Percentiles rank a stretch among this genome's conserved stretches.
These are phyloP conservation scores for Clarias batrachus DNA, from an alignment of 2,113 vertebrate genomes.

Conservation along the genomic window DNA sequence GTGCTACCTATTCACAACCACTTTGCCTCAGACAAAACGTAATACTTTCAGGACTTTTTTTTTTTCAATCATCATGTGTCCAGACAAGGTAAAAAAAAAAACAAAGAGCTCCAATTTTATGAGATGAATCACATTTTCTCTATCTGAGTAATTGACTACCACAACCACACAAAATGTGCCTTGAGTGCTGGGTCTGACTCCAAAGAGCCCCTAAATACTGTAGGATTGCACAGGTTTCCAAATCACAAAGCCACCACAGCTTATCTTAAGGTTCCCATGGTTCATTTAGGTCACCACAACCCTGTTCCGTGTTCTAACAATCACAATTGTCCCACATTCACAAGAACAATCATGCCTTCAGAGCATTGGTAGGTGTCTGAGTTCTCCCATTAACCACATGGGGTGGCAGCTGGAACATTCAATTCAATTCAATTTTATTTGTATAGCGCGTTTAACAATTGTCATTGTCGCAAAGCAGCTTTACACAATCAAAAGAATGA, in stretches of 20 bases:
- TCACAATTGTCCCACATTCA: not conserved
- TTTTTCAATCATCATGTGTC: slow-evolving; percentile 14
- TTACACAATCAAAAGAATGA: too few relatives aligned
- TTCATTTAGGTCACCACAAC: not conserved
- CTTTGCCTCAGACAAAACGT: slow-evolving; percentile 22
- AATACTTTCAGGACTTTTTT: slow-evolving; percentile 32
- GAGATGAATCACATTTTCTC: not conserved
- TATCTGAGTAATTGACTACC: not conserved
- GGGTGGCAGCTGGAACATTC: not conserved
- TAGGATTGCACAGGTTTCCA: not conserved
- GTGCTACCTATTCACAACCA: slow-evolving; percentile 42
- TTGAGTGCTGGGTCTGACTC: not conserved
- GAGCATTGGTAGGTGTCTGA: not conserved
- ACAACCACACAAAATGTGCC: not conserved
- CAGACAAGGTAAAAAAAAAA: not conserved
- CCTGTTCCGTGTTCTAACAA: not conserved
- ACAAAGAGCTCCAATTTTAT: not conserved
- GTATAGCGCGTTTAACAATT: too few relatives aligned
- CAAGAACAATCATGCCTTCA: not conserved
- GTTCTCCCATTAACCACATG: not conserved
- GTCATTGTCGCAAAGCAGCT: too few relatives aligned
- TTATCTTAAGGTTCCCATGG: not conserved
- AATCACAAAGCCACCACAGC: not conserved
- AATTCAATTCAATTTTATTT: too few relatives aligned
- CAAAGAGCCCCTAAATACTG: not conserved